Evolutionary conservation across 2,888 invertebrate genomes (phyloP), one percentile per base, ranked within the genome.

Genomic region (Drosophila incognita): DNA sequence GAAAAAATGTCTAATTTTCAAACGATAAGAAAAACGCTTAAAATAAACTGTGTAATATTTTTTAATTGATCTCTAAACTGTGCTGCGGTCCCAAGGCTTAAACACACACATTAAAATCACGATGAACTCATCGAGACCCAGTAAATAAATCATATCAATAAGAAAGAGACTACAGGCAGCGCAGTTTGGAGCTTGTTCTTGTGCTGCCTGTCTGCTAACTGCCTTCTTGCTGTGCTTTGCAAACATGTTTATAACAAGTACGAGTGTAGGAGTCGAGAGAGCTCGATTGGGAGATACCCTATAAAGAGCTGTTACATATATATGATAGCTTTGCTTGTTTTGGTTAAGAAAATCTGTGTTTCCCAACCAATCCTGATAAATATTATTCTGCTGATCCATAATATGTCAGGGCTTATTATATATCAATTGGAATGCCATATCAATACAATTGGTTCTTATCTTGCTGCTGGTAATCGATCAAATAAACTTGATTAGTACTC

Each of bases 161-260:
- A 49, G 67, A 77, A 60, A 40, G 49, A 57, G 57, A 35, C 33
- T 21, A 21, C 18, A 52, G 61, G 35, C 11, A 38, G 33, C 24
- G 35, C 38, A 42, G 36, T n/a, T 18, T 15, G 0, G 40, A 38
- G 49, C 42, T 53, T 56, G 70, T 70, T 54, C 54, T 4, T 27
- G 6, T n/a, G 21, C 27, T n/a, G 35, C 27, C 46, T 66, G 74
- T 64, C 36, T n/a, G 29, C 36, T 27, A 46, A 46, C 46, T 24
- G 46, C 33, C 53, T 11, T 36, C 24, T 52, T 52, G 52, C 33
- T 53, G 53, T 53, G 57, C 57, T n/a, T 21, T 18, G 62, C 80
- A 70, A 78, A 89, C 84, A 88, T 84, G 84, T 84, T 84, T 84
- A 82, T 90, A 90, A 85, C 90, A 90, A 85, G 90, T 85, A 90